Base-by-base conservation (phyloP, 2,113 vertebrate species). In the Excalfactoria chinensis region DNA sequence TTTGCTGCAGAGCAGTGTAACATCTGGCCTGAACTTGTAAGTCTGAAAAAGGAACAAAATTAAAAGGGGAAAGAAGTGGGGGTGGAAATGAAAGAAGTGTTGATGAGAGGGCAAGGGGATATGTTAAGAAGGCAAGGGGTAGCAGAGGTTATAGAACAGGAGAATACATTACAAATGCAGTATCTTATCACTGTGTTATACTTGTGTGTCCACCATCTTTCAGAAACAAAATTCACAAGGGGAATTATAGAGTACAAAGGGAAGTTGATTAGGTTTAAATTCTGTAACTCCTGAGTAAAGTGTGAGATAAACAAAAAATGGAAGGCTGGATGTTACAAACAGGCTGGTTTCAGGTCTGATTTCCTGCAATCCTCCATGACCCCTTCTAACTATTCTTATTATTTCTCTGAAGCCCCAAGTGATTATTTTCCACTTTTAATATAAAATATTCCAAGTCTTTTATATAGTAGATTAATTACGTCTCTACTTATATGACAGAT, bases 1-100 rank as follows among this genome's bases (percentile, higher is more conserved):
- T 72, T 87, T 99, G 67, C 79, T 96, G 80, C 94, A 78, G 96
- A 95, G 97, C 95, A 97, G 98, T 95, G 93, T 97, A 30, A 90
- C 93, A 48, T 98, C 97, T 22, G 98, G 98, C 86, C 82, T 98
- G 48, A 99, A 98, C 78, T 87, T 99, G 99, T 99, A 93, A 99
- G 98, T 98, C 51, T 71, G 35, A 10, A n/a, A 73, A 86, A 26
- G 15, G 10, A 26, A 35, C 67, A 6, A 70, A 55, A 0, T 5
- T 48, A 49, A 32, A 88, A 28, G 21, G n/a, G 13, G 26, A n/a
- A 86, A 75, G 23, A 68, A 70, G 22, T 43, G 26, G 4, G 21
- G 73, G 8, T 9, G 14, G 48, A 87, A 21, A 40, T 44, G 26
- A 60, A 64, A n/a, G 48, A 8, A 34, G 48, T 17, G 21, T 16